Evolutionary conservation across 2,888 invertebrate species (phyloP).

Genomic region (Harmothoe impar): DNA sequence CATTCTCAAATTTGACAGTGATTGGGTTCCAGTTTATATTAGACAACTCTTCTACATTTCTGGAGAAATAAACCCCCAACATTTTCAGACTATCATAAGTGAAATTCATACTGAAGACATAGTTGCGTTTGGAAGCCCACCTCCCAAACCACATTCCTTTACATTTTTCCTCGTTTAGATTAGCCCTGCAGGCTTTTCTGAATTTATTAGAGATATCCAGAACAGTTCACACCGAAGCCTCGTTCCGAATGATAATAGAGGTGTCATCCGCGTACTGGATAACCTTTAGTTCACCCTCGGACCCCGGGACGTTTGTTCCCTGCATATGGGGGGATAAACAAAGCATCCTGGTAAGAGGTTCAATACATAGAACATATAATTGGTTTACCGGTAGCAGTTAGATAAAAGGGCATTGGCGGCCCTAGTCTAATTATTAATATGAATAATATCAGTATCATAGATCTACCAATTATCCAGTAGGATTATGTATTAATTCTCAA

Average conservation of each 20-base stretch:
- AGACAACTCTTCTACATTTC: not conserved
- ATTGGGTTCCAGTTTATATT: not conserved
- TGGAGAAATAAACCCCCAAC: not conserved
- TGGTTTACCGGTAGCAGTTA: no score
- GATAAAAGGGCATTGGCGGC: no score
- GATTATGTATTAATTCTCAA: no score
- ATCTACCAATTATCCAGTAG: no score
- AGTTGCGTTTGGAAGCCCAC: no score
- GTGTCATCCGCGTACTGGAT: constrained; percentile 41
- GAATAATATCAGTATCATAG: no score
- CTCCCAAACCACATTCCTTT: not conserved
- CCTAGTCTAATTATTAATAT: no score
- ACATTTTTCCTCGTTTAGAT: not conserved
- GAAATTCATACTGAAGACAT: not conserved
- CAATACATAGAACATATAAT: constrained; percentile 36
- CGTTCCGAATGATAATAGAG: not conserved
- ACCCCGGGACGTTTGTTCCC: not conserved
- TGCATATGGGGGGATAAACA: not conserved
- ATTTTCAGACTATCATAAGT: not conserved
- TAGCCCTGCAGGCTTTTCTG: not conserved
- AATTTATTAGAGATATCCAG: not conserved
- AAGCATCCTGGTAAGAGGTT: not conserved
- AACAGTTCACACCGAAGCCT: not conserved
- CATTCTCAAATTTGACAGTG: not conserved
- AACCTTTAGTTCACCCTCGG: not conserved